Percentiles rank a stretch among this genome's conserved stretches.
Conservation (phyloP, 2,888 invertebrate genomes). For the Noctua janthina region DNA sequence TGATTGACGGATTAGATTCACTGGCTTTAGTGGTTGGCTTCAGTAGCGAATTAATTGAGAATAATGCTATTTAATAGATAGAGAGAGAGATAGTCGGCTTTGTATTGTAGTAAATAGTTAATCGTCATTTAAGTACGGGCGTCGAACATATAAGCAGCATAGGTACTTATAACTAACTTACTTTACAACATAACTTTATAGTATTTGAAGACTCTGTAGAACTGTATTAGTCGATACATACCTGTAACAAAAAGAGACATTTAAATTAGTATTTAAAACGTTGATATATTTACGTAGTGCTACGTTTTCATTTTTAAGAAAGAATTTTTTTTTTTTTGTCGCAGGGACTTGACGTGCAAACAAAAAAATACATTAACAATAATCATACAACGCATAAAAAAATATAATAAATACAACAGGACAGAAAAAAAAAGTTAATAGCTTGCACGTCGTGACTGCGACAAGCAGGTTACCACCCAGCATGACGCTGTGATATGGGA, state of each 20-base stretch:
- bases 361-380: no score
- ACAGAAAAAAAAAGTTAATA: no score
- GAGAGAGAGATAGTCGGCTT: neutral
- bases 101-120: neutral
- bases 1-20: slow-evolving; percentile 11
- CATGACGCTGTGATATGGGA: no score
- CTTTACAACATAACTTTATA: neutral
- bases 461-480: no score
- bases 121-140: neutral
- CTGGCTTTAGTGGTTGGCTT: neutral
- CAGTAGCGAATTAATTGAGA: slow-evolving; percentile 28
- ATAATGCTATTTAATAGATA: slow-evolving; percentile 6
- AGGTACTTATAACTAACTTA: slow-evolving; percentile 16
- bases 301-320: no score
- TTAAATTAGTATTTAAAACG: neutral
- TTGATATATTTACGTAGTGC: no score
- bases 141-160: neutral
- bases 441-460: no score
- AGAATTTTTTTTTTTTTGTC: no score
- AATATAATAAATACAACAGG: no score
- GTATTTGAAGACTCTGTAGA: neutral
- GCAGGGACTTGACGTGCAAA: no score
- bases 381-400: no score
- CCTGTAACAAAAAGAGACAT: slow-evolving; percentile 63
- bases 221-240: slow-evolving; percentile 48